A percentile compares a stretch with the other conserved stretches of the same genome.
Conservation (phyloP, 2,888 invertebrate genomes). For the Drosophila borborema region DNA sequence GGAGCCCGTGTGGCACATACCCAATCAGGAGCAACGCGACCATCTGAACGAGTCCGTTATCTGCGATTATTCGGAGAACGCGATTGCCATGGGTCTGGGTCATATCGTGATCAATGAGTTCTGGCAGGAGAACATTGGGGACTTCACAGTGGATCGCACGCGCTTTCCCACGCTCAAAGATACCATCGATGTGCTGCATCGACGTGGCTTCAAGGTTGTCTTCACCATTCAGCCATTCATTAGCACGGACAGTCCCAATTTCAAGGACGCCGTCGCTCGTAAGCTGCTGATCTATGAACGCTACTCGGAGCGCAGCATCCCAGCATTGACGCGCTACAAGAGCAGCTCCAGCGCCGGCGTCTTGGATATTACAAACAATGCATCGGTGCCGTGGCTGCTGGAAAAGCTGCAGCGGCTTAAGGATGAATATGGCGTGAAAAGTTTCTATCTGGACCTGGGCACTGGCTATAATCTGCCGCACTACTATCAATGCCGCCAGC, state of each 20-base stretch:
- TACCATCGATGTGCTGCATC: slow-evolving; percentile 91
- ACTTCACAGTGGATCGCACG: slow-evolving; percentile 91
- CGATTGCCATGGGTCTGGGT: slow-evolving; percentile 92
- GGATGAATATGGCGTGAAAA: slow-evolving; percentile 91
- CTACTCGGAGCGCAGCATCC: slow-evolving; percentile 91
- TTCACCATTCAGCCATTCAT: slow-evolving; percentile 96
- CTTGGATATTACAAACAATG: slow-evolving; percentile 94
- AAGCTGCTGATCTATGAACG: slow-evolving; percentile 92
- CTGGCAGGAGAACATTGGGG: slow-evolving; percentile 94
- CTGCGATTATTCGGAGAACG: slow-evolving; percentile 93
- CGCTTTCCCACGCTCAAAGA: slow-evolving; percentile 92
- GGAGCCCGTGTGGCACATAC: slow-evolving; percentile 95
- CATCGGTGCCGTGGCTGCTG: slow-evolving; percentile 92
- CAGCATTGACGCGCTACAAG: slow-evolving; percentile 93
- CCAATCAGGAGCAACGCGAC: slow-evolving; percentile 86
- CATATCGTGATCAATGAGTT: slow-evolving; percentile 92
- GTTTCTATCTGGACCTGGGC: slow-evolving; percentile 93
- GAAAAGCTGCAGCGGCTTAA: slow-evolving; percentile 90
- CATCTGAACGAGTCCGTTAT: slow-evolving; percentile 90
- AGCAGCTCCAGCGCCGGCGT: slow-evolving; percentile 92
- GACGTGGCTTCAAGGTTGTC: slow-evolving; percentile 94
- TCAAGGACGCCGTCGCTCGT: slow-evolving; percentile 91
- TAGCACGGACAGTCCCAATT: slow-evolving; percentile 93
- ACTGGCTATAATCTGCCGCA: slow-evolving; percentile 94
- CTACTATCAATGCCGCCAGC: slow-evolving; percentile 92